Conservation (phyloP, 2,888 invertebrate genomes). For the Caenorhabditis afra region DNA sequence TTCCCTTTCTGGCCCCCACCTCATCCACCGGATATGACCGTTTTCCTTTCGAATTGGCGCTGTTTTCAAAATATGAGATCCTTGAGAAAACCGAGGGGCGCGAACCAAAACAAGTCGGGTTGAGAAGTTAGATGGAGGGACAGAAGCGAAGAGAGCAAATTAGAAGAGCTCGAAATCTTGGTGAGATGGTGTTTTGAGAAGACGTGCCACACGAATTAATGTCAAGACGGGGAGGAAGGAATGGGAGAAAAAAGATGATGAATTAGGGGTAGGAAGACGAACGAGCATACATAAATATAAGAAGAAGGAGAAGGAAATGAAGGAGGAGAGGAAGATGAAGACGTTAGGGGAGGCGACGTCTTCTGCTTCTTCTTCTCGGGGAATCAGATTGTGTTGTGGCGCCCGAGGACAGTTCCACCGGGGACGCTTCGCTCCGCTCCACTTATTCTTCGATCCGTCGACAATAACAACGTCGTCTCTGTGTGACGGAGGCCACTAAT, state of each 20-base stretch:
- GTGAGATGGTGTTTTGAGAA: slow-evolving; percentile 6
- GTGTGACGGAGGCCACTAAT: slow-evolving; percentile 23
- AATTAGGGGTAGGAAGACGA: too few relatives aligned
- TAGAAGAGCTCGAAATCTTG: neutral
- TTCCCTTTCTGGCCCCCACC: neutral
- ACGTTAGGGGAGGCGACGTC: neutral
- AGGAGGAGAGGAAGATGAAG: too few relatives aligned
- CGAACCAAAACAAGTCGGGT: slow-evolving; percentile 10
- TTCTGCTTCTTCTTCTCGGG: too few relatives aligned
- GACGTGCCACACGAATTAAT: neutral
- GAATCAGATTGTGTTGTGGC: neutral
- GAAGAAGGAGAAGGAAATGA: slow-evolving; percentile 12
- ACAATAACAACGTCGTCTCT: slow-evolving; percentile 19
- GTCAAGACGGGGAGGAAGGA: neutral
- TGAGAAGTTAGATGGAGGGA: neutral
- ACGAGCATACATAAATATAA: neutral
- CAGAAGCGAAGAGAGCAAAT: slow-evolving; percentile 6
- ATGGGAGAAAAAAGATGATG: neutral
- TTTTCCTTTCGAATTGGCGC: neutral
- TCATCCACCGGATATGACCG: too few relatives aligned
- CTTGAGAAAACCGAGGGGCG: slow-evolving; percentile 19
- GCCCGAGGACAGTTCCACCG: neutral
- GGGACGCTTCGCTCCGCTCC: neutral
- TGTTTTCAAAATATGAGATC: slow-evolving; percentile 21
- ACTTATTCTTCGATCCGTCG: neutral